A percentile compares a stretch with the other conserved stretches of the same genome.
These are phyloP conservation scores for Hystrix brachyura DNA, from an alignment of 2,113 vertebrate genomes.

Conservation along the genomic window DNA sequence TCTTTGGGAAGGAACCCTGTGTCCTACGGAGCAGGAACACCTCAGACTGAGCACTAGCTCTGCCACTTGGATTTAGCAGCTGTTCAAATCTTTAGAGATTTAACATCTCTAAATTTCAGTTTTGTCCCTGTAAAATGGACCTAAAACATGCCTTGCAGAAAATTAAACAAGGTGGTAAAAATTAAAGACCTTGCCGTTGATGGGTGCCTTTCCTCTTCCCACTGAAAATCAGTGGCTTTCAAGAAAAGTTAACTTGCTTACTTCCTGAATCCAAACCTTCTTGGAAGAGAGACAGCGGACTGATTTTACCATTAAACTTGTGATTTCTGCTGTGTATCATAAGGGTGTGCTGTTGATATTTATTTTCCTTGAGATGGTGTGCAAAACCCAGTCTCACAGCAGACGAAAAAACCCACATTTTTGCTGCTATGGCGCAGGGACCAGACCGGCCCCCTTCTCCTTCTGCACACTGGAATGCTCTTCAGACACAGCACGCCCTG, in stretches of 20 bases:
- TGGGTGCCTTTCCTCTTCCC: not conserved
- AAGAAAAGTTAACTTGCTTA: conserved; percentile 6
- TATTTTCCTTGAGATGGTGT: not conserved
- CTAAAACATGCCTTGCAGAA: not conserved
- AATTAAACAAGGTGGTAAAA: conserved; percentile 23
- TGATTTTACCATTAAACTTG: not conserved
- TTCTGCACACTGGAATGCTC: no score
- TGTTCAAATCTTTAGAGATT: not conserved
- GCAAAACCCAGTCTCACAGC: not conserved
- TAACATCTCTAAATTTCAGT: not conserved
- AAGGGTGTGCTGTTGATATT: not conserved
- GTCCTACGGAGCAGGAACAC: not conserved
- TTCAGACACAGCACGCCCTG: not conserved
- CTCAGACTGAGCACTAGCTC: not conserved
- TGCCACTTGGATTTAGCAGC: not conserved
- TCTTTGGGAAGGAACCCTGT: not conserved
- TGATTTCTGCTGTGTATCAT: not conserved
- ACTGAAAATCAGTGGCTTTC: not conserved
- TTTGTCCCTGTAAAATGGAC: not conserved
- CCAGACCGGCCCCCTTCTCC: not conserved
- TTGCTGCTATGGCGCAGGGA: not conserved
- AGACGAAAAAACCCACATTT: not conserved
- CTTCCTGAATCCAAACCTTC: not conserved
- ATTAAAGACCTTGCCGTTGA: not conserved
- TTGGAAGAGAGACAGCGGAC: not conserved